Base-by-base conservation (phyloP, 2,888 invertebrate genomes). In the Parelbella ahira region DNA sequence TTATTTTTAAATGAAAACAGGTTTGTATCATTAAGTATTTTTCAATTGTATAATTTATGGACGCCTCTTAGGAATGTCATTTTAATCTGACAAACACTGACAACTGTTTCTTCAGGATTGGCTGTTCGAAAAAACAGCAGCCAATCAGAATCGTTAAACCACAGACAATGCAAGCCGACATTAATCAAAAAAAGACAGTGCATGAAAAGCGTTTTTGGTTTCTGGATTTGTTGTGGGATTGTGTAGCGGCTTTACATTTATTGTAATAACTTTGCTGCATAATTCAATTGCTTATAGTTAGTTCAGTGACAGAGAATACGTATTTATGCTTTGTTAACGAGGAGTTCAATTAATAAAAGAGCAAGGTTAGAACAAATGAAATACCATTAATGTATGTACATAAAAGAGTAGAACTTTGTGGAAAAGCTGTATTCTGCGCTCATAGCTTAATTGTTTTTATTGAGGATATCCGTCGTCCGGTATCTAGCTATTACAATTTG, bases 21-120 rank as follows among this genome's bases (percentile, higher is more conserved):
- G n/a, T n/a, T n/a, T n/a, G n/a, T n/a, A n/a, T n/a, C n/a, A n/a
- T n/a, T n/a, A n/a, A n/a, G n/a, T n/a, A n/a, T n/a, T n/a, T n/a
- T n/a, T n/a, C n/a, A n/a, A n/a, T n/a, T n/a, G n/a, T n/a, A n/a
- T n/a, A n/a, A n/a, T n/a, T n/a, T n/a, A n/a, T n/a, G n/a, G n/a
- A n/a, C n/a, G n/a, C n/a, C n/a, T 15, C 9, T 11, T 12, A 13
- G 7, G 7, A 37, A 19, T 19, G 24, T 21, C 10, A 45, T 44
- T 66, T 62, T 57, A 48, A 54, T 61, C 65, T 75, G 81, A 82
- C 79, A 79, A 70, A 72, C 34, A 20, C 11, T 56, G 57, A 55
- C 60, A 60, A 52, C 47, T 88, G 87, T 84, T 86, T 78, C 74
- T 71, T 77, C 74, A 68, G 77, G 75, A 88, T 87, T 87, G 88